phyloP scores from a whole-genome alignment of 1,140 invertebrate species.

The Agrilus planipennis region DNA sequence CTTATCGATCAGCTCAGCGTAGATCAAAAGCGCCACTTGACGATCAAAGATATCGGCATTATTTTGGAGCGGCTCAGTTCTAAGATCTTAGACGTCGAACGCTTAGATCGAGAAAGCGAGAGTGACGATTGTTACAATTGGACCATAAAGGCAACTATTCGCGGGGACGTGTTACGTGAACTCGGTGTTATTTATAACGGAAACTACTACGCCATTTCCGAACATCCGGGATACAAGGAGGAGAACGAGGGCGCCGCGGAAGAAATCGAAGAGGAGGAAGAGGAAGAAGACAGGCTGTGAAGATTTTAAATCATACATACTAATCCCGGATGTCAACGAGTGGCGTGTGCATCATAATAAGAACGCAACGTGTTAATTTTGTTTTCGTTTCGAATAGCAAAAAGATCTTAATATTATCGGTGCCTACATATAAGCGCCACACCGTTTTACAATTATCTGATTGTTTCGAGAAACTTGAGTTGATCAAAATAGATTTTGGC shows the following conservation, averaged over 20 bases:
- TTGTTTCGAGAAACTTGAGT: too few species aligned
- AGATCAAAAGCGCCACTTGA: conserved; percentile 80
- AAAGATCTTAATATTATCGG: too few species aligned
- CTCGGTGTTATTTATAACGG: conserved; percentile 90
- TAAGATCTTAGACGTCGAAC: conserved; percentile 86
- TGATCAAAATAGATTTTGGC: too few species aligned
- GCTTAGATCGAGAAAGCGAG: conserved; percentile 79
- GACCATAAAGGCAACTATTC: conserved; percentile 75
- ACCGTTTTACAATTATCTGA: too few species aligned
- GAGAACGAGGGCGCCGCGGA: conserved; percentile 71
- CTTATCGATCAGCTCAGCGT: conserved; percentile 85
- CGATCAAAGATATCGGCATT: conserved; percentile 90
- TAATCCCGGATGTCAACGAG: too few species aligned
- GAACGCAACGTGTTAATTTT: too few species aligned
- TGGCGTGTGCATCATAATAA: too few species aligned
- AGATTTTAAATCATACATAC: too few species aligned
- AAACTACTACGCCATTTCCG: conserved; percentile 88
- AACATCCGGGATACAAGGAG: conserved; percentile 84
- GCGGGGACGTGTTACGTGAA: conserved; percentile 78
- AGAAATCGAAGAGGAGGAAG: conserved; percentile 67
- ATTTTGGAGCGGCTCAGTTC: conserved; percentile 83
- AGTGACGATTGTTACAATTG: conserved; percentile 80
- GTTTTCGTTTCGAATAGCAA: too few species aligned
- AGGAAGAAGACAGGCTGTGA: conserved; percentile 69
- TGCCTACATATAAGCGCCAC: too few species aligned